Evolutionary conservation across 1,140 invertebrate species (phyloP).

Genomic region (Sinella curviseta): DNA sequence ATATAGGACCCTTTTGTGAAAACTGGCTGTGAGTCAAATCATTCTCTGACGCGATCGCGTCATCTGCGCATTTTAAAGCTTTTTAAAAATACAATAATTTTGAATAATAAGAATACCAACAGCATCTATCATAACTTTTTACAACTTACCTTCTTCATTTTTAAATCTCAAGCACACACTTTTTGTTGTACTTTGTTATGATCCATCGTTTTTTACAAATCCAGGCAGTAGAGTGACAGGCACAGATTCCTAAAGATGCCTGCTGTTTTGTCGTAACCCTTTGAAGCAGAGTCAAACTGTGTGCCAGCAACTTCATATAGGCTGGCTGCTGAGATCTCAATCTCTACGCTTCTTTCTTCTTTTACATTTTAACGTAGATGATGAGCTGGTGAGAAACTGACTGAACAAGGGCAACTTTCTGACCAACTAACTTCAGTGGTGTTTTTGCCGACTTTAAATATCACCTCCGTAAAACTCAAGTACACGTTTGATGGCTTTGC

Average conservation of each 20-base stretch:
- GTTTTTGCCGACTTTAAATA: too few species aligned
- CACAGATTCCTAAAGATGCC: not conserved
- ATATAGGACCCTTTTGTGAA: too few species aligned
- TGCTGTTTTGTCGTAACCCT: conserved; percentile 12
- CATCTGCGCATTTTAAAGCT: too few species aligned
- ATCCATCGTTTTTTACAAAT: not conserved
- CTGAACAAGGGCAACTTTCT: not conserved
- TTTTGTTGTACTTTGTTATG: conserved; percentile 3
- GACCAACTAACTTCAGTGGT: too few species aligned
- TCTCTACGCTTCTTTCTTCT: not conserved
- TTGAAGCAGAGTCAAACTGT: conserved; percentile 4
- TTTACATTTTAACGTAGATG: not conserved
- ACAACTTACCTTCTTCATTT: too few species aligned
- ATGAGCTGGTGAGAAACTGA: not conserved
- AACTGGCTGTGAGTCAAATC: too few species aligned
- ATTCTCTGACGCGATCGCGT: too few species aligned
- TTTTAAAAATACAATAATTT: too few species aligned
- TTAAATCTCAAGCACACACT: not conserved
- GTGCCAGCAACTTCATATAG: not conserved
- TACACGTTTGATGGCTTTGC: too few species aligned
- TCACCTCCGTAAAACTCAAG: too few species aligned
- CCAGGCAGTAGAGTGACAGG: not conserved
- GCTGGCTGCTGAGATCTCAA: not conserved
- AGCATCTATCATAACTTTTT: conserved; percentile 1
- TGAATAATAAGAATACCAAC: too few species aligned